These are phyloP conservation scores for Pteronotus mesoamericanus DNA, from an alignment of 2,797 vertebrate genomes.

Conservation along the genomic window DNA sequence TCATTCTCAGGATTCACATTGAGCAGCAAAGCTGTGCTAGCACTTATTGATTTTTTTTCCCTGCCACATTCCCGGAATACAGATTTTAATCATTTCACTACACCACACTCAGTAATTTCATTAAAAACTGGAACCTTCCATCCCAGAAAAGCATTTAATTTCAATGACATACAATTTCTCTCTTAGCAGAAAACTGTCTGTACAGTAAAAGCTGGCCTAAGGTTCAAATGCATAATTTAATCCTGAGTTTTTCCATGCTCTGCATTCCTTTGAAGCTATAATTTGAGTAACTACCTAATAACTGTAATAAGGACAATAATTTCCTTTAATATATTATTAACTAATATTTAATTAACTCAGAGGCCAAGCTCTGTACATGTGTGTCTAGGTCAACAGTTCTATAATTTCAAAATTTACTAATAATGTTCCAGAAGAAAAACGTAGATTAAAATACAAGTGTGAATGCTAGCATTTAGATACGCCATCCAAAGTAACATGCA, in stretches of 20 bases:
- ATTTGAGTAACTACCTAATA: conserved; percentile 96
- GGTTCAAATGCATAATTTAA: conserved; percentile 95
- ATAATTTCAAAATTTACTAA: conserved; percentile 84
- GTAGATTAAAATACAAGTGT: conserved; percentile 59
- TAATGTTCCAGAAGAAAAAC: conserved; percentile 75
- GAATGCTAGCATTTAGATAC: conserved; percentile 60
- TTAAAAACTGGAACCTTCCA: conserved; percentile 91
- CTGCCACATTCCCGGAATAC: conserved; percentile 91
- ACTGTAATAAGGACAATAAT: conserved; percentile 94
- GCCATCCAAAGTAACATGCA: conserved; percentile 54
- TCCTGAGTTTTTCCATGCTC: conserved; percentile 89
- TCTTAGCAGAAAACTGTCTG: conserved; percentile 89
- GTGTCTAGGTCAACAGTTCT: conserved; percentile 84
- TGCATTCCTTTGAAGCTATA: conserved; percentile 91
- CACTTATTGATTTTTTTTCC: conserved; percentile 89
- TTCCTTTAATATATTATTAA: conserved; percentile 90
- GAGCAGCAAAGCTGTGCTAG: conserved; percentile 88
- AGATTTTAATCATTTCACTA: conserved; percentile 94
- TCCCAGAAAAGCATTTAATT: conserved; percentile 98
- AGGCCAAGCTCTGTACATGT: conserved; percentile 81
- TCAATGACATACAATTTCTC: conserved; percentile 92
- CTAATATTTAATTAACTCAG: conserved; percentile 87
- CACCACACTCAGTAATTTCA: conserved; percentile 91
- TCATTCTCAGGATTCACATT: conserved; percentile 84
- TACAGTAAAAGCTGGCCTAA: conserved; percentile 92